A percentile compares a stretch with the other conserved stretches of the same genome.
Evolutionary conservation across 1,140 invertebrate species (phyloP).

Genomic region (Doryteuthis pealeii): DNA sequence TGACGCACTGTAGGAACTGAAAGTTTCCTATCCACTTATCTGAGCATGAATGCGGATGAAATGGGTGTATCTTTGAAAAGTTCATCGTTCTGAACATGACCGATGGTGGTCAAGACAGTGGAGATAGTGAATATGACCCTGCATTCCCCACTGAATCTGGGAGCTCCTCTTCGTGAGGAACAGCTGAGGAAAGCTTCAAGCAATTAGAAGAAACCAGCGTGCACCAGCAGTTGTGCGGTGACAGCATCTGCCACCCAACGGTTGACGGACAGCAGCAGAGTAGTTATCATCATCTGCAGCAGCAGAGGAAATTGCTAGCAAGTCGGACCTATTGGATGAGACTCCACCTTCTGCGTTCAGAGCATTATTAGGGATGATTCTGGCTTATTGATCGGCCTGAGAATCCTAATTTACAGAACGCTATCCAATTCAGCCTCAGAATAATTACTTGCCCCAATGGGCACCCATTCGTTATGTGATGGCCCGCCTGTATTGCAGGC

Average conservation of each 20-base stretch:
- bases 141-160: conserved; percentile 33
- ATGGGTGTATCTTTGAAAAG: not conserved
- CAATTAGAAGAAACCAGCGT: not conserved
- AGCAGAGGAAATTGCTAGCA: not conserved
- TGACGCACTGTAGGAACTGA: not conserved
- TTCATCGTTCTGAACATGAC: not conserved
- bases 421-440: conserved; percentile 20
- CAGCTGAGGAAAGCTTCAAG: not conserved
- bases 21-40: not conserved
- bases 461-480: too few species aligned
- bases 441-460: conserved; percentile 15
- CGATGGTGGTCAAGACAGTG: conserved; percentile 23
- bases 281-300: too few species aligned
- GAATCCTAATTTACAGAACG: not conserved
- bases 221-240: not conserved
- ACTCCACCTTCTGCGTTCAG: not conserved
- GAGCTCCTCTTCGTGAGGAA: not conserved
- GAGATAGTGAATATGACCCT: conserved; percentile 31
- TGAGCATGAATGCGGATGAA: conserved; percentile 22
- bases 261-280: too few species aligned
- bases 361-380: not conserved
- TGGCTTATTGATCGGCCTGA: not conserved
- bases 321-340: not conserved
- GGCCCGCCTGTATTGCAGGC: too few species aligned
- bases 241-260: not conserved